Evolutionary conservation across 2,888 invertebrate species (phyloP), one percentile per base, ranked within the genome.

Genomic region (Idaea straminata): DNA sequence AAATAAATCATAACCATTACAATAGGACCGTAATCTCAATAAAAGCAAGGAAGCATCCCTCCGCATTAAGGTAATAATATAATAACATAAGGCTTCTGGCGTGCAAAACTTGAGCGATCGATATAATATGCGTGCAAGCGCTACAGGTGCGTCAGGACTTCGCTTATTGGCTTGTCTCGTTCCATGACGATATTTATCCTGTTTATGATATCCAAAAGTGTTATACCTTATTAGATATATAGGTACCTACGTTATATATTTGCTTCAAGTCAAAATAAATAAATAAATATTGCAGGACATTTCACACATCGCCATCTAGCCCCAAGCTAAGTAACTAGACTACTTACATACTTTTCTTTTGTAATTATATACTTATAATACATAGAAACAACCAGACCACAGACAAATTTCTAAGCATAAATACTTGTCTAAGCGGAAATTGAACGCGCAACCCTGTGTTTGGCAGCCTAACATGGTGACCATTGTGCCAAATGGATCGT

Each of bases 121-220:
- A 66, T 66, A 66, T 13, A 5, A 15, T 15, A 15, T 61, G 65
- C 59, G 61, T 59, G 47, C 59, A 16, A 35, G 60, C 35, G 61
- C 66, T 61, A 70, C 72, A 72, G 72, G 70, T 72, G 66, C 57
- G 67, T 59, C 16, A 10, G 47, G 47, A 47, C 47, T 7, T 47
- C 47, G 47, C 47, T 47, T 47, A 47, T 58, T 7, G 15, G 58
- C 58, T 58, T 58, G 15, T 16, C 5, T 58, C 58, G 16, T n/a
- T 58, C 5, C 15, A 15, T 15, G 15, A 6, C 16, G n/a, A 58
- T 58, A 58, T 58, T 47, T 47, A 47, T 47, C 4, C 7, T 7
- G 47, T 47, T 7, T 47, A 47, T 47, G 5, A 36, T 36, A 36
- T 36, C 36, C 10, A 36, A 25, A 36, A 36, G 36, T 36, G 10